A percentile compares a stretch with the other conserved stretches of the same genome.
phyloP scores from a whole-genome alignment of 1,140 invertebrate genomes.

The Nephila pilipes region DNA sequence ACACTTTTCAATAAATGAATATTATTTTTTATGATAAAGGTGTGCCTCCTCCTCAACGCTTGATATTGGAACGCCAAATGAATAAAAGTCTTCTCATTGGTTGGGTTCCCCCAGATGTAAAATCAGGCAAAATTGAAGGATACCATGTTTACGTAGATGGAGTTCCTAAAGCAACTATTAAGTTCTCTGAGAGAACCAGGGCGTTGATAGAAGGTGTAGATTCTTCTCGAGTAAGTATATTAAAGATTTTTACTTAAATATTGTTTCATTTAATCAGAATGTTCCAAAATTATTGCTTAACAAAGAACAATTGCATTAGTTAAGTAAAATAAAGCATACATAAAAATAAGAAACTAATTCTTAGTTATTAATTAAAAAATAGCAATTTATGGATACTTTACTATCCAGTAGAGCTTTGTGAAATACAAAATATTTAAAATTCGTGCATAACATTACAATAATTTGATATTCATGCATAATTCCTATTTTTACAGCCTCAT shows the following conservation, averaged over 20 bases:
- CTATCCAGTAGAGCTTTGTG: too few relatives aligned
- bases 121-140: conserved; percentile 89
- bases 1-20: neutral
- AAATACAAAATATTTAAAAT: too few relatives aligned
- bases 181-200: conserved; percentile 95
- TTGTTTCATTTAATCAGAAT: too few relatives aligned
- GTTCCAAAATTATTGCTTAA: too few relatives aligned
- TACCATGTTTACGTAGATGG: conserved; percentile 99
- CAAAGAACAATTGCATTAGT: too few relatives aligned
- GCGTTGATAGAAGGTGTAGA: conserved; percentile 98
- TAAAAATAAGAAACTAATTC: too few relatives aligned
- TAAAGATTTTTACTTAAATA: too few relatives aligned
- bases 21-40: conserved; percentile 79
- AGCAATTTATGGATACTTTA: too few relatives aligned
- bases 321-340: too few relatives aligned
- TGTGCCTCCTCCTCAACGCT: conserved; percentile 97
- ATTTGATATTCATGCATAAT: neutral
- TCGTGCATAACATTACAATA: too few relatives aligned
- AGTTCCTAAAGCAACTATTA: conserved; percentile 96
- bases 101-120: conserved; percentile 92
- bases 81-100: conserved; percentile 99
- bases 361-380: too few relatives aligned
- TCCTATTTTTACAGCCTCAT: conserved; percentile 87
- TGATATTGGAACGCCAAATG: conserved; percentile 97
- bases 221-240: conserved; percentile 84